Conservation (phyloP, 2,888 invertebrate species). For the Actias luna region DNA sequence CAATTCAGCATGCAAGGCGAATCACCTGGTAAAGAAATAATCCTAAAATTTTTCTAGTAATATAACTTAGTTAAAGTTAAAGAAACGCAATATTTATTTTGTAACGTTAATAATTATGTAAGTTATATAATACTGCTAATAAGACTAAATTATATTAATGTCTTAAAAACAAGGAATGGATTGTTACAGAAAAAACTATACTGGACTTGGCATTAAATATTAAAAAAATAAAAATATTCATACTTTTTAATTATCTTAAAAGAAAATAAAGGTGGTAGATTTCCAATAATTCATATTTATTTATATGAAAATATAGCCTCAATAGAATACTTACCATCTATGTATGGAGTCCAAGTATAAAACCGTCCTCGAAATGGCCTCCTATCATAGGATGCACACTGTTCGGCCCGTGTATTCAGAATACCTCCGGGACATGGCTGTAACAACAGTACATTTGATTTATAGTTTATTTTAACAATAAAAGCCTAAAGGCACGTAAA, state of each 20-base stretch:
- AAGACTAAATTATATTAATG: not conserved
- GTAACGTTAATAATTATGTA: no score
- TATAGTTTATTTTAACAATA: not conserved
- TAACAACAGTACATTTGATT: slow-evolving; percentile 26
- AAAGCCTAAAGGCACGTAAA: not conserved
- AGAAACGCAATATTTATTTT: no score
- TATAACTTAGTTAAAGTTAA: not conserved
- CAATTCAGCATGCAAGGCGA: slow-evolving; percentile 90
- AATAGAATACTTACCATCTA: slow-evolving; percentile 83
- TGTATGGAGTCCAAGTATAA: slow-evolving; percentile 90
- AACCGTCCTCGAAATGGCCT: slow-evolving; percentile 87
- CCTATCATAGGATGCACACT: slow-evolving; percentile 88
- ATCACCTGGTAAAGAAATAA: slow-evolving; percentile 47
- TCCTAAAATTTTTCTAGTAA: not conserved
- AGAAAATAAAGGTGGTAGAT: no score
- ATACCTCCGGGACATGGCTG: slow-evolving; percentile 85
- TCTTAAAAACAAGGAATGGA: not conserved
- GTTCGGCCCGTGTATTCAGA: slow-evolving; percentile 85
- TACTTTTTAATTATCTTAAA: no score
- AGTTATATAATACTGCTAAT: not conserved
- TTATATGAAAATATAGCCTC: not conserved
- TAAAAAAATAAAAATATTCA: no score
- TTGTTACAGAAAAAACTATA: not conserved
- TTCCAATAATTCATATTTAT: slow-evolving; percentile 4
- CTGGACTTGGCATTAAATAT: not conserved